A percentile compares a stretch with the other conserved stretches of the same genome.
Conservation (phyloP, 2,888 invertebrate genomes). For the Hemistola chrysoprasaria region DNA sequence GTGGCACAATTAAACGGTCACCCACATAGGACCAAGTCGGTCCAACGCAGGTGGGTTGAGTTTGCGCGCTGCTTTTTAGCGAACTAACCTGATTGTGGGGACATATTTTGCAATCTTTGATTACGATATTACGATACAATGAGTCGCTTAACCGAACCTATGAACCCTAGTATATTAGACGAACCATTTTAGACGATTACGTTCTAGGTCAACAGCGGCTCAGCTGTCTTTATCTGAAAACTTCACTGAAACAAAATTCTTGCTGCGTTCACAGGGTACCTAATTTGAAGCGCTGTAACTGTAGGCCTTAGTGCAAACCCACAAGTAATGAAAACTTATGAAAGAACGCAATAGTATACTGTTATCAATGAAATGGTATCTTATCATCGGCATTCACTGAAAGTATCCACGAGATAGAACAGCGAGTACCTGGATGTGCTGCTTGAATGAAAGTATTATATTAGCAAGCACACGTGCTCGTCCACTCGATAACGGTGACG, state of each 20-base stretch:
- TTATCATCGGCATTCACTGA: slow-evolving; percentile 38
- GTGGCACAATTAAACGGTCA: slow-evolving; percentile 37
- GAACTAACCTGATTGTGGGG: slow-evolving; percentile 32
- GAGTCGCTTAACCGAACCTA: neutral
- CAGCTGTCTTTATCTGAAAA: no score
- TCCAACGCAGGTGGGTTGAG: slow-evolving; percentile 39
- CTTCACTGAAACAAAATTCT: no score
- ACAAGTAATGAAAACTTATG: neutral
- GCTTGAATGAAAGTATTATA: slow-evolving; percentile 60
- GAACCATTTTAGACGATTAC: no score
- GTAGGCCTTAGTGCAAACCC: no score
- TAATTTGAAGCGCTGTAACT: no score
- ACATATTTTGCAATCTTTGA: slow-evolving; percentile 32
- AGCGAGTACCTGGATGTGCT: slow-evolving; percentile 32
- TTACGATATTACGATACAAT: slow-evolving; percentile 6
- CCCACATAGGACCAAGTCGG: slow-evolving; percentile 43
- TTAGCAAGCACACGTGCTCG: slow-evolving; percentile 49
- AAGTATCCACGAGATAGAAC: slow-evolving; percentile 25
- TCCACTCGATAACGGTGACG: slow-evolving; percentile 58
- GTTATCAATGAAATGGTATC: slow-evolving; percentile 31
- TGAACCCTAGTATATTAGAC: no score
- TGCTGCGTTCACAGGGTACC: no score
- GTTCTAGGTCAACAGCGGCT: no score
- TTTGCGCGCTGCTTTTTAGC: slow-evolving; percentile 33
- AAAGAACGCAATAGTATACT: slow-evolving; percentile 17